Percentiles rank a stretch among this genome's conserved stretches.
These are phyloP conservation scores for Dioctria rufipes DNA, from an alignment of 2,888 invertebrate species.

Conservation along the genomic window DNA sequence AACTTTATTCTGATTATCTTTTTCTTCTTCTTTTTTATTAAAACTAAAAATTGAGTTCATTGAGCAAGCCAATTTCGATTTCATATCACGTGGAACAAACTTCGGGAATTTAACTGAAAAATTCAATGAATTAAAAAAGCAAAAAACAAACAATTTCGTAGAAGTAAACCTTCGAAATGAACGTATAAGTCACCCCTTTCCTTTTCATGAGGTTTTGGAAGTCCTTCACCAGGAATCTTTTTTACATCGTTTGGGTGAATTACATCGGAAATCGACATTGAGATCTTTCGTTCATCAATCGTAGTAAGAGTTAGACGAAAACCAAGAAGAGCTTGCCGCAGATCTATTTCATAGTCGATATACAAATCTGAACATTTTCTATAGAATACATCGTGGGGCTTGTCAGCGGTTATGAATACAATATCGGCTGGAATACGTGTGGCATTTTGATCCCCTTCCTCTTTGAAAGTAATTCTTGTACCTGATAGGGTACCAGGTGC, in stretches of 20 bases:
- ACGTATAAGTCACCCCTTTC: constrained; percentile 79
- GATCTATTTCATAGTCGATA: constrained; percentile 75
- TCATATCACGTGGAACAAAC: constrained; percentile 73
- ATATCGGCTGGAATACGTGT: constrained; percentile 80
- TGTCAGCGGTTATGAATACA: constrained; percentile 81
- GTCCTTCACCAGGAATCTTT: constrained; percentile 80
- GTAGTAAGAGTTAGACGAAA: constrained; percentile 78
- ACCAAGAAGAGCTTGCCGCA: constrained; percentile 83
- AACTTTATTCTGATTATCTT: background rate
- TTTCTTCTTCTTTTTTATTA: constrained; percentile 8
- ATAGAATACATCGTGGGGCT: constrained; percentile 78
- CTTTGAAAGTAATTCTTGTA: constrained; percentile 81
- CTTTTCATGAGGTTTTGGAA: constrained; percentile 78
- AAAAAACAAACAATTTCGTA: no score
- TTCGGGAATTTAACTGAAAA: constrained; percentile 73
- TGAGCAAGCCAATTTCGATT: constrained; percentile 59
- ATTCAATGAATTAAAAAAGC: background rate
- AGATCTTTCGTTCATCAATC: constrained; percentile 79
- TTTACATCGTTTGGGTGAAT: constrained; percentile 80
- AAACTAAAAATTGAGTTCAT: background rate
- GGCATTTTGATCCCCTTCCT: constrained; percentile 86
- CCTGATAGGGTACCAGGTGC: constrained; percentile 82
- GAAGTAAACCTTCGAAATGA: constrained; percentile 74
- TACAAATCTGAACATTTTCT: constrained; percentile 80
- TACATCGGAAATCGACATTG: constrained; percentile 81